Base-by-base conservation (phyloP, 2,113 vertebrate species). In the Pedetes capensis region DNA sequence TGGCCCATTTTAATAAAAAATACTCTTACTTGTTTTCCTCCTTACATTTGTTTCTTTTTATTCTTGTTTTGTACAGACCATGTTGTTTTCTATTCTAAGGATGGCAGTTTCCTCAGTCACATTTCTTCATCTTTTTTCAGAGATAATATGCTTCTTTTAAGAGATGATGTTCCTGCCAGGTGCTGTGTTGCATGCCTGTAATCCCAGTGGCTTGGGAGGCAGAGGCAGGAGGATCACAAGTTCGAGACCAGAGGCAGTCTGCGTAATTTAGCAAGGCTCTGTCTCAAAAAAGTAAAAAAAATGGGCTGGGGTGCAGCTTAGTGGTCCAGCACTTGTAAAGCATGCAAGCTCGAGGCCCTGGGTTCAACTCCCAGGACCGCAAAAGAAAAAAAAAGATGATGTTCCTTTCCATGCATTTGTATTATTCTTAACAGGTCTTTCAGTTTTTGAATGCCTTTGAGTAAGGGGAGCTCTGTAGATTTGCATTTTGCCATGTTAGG, bases 81-180 rank as follows among this genome's bases (percentile, higher is more conserved):
- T 61, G 22, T 93, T 96, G 27, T 95, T 95, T 90, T 97, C 34
- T 89, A 63, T 84, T 96, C n/a, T 94, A 93, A 95, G 37, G 37
- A 89, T 93, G 25, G 22, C 29, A 83, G 16, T 96, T 96, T 92
- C 37, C 89, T 68, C 53, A 87, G 69, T 69, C 49, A 86, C 63
- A 47, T 89, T 96, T 96, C 25, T 87, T 64, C 95, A 86, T 96
- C 39, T 71, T 93, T 94, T n/a, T 92, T 88, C 71, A 89, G 63
- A 96, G 63, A 69, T 44, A n/a, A 55, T 7, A 22, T 68, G 86
- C 44, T 83, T 79, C 39, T n/a, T n/a, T n/a, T 27, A 69, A 87
- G 86, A 96, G 92, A 69, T 92, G 51, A 94, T 94, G 18, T 61
- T 82, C 44, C 8, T n/a, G n/a, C n/a, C n/a, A n/a, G n/a, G n/a